Percentiles rank a stretch among this genome's conserved stretches.
These are phyloP conservation scores for Polyploca ridens DNA, from an alignment of 2,888 invertebrate species.

Conservation along the genomic window DNA sequence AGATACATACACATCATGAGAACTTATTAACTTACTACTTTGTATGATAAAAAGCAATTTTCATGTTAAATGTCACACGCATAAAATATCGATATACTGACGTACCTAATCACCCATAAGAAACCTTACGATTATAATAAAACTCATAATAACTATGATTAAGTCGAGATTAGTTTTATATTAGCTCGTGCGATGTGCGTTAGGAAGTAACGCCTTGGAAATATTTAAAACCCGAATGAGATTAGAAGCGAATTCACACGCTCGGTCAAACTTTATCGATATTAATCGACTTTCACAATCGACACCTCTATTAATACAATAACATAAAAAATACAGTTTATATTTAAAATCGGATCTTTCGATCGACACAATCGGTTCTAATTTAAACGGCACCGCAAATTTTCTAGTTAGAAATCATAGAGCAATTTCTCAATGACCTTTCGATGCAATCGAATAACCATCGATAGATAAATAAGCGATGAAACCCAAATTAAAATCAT, in stretches of 20 bases:
- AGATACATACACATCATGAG: not conserved
- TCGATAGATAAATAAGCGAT: slow-evolving; percentile 35
- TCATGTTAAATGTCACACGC: slow-evolving; percentile 13
- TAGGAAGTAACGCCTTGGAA: slow-evolving; percentile 44
- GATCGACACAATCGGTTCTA: slow-evolving; percentile 32
- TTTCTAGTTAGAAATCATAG: slow-evolving; percentile 32
- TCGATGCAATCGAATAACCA: slow-evolving; percentile 30
- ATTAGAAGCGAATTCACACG: slow-evolving; percentile 47
- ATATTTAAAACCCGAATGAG: slow-evolving; percentile 41
- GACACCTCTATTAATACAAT: slow-evolving; percentile 30
- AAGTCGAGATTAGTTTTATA: slow-evolving; percentile 61
- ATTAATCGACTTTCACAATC: slow-evolving; percentile 52
- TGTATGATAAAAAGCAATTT: slow-evolving; percentile 10
- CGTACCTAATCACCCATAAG: slow-evolving; percentile 43
- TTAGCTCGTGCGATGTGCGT: slow-evolving; percentile 62
- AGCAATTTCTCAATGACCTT: slow-evolving; percentile 38
- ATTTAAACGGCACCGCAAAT: slow-evolving; percentile 42
- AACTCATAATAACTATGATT: slow-evolving; percentile 69
- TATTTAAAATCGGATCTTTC: not conserved
- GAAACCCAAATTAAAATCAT: slow-evolving; percentile 67
- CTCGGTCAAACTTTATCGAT: slow-evolving; percentile 46
- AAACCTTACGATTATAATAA: slow-evolving; percentile 56
- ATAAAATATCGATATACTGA: slow-evolving; percentile 38
- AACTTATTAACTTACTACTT: slow-evolving; percentile 12
- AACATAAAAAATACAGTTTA: slow-evolving; percentile 14